A percentile compares a stretch with the other conserved stretches of the same genome.
Evolutionary conservation across 2,888 invertebrate species (phyloP).

Genomic region (Sialis fuliginosa): DNA sequence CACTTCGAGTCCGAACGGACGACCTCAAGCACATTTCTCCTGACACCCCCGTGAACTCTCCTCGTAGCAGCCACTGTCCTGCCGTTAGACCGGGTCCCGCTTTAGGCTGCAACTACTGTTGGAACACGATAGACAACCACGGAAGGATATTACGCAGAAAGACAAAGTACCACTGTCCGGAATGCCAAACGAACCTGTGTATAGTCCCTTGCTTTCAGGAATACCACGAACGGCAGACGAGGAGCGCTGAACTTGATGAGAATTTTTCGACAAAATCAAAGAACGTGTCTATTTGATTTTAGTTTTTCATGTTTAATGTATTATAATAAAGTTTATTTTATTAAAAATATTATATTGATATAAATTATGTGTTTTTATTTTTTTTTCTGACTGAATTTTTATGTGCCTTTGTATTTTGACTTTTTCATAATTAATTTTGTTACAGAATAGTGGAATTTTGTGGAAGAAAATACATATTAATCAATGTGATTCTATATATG

Average conservation of each 20-base stretch:
- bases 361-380: too few species aligned
- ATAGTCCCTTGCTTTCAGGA: constrained; percentile 82
- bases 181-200: constrained; percentile 75
- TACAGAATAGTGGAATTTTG: too few species aligned
- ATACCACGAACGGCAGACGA: constrained; percentile 47
- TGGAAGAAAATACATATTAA: too few species aligned
- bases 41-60: constrained; percentile 32
- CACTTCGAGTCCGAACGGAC: constrained; percentile 32
- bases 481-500: too few species aligned
- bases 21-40: constrained; percentile 36
- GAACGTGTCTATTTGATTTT: too few species aligned
- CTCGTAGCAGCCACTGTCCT: constrained; percentile 65
- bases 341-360: too few species aligned
- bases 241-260: constrained; percentile 15
- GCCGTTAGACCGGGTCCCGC: constrained; percentile 69
- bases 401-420: too few species aligned
- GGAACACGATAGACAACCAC: constrained; percentile 75
- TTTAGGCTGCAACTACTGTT: constrained; percentile 75
- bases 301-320: too few species aligned
- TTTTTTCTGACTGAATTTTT: too few species aligned
- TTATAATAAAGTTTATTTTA: too few species aligned
- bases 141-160: constrained; percentile 67
- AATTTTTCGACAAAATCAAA: too few species aligned
- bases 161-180: constrained; percentile 80
- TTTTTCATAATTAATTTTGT: too few species aligned